Percentiles rank a stretch among this genome's conserved stretches.
Conservation (phyloP, 64 coral and sea anemone genomes). For the Montipora cactus region DNA sequence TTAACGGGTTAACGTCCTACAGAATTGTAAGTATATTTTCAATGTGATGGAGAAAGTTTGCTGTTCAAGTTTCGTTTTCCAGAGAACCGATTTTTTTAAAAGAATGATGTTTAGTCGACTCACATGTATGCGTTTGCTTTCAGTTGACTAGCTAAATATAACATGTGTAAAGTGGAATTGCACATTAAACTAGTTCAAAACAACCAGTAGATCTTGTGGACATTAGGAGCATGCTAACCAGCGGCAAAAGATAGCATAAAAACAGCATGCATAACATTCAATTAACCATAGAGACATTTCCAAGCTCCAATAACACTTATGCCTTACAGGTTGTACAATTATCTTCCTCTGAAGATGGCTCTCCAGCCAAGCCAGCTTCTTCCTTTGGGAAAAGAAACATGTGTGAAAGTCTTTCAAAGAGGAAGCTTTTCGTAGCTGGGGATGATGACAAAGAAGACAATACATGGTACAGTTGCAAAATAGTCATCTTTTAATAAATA, state of each 20-base stretch:
- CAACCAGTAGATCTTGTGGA: too few relatives aligned
- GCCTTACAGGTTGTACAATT: conserved; percentile 17
- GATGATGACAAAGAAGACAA: conserved; percentile 11
- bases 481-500: conserved; percentile 21
- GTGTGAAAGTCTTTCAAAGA: conserved; percentile 7
- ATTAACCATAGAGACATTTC: conserved; percentile 24
- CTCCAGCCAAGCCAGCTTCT: conserved; percentile 7
- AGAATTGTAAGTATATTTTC: too few relatives aligned
- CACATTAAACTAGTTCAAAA: too few relatives aligned
- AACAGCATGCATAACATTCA: conserved; percentile 6
- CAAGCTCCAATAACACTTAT: conserved; percentile 17
- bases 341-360: conserved; percentile 26
- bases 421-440: conserved; percentile 28
- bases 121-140: too few relatives aligned
- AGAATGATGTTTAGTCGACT: too few relatives aligned
- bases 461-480: conserved; percentile 42
- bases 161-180: too few relatives aligned
- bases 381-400: conserved; percentile 22
- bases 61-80: too few relatives aligned
- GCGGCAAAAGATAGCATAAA: not conserved
- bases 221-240: too few relatives aligned
- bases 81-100: too few relatives aligned
- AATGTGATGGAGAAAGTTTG: too few relatives aligned
- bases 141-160: too few relatives aligned
- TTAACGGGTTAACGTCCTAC: too few relatives aligned